Evolutionary conservation across 2,113 vertebrate species (phyloP).

Genomic region (Trogon melanurus): DNA sequence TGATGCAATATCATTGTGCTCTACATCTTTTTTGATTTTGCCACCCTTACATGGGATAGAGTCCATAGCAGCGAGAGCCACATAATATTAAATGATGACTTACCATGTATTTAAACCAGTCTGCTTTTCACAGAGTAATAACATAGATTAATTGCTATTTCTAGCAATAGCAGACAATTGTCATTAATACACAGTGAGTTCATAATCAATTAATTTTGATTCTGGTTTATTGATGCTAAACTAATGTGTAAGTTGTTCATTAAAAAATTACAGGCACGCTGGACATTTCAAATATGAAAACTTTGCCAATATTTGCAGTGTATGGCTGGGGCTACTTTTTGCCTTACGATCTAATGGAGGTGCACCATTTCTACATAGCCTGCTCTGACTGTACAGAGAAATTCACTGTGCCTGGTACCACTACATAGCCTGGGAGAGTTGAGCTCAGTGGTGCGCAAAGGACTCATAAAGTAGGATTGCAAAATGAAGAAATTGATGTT

Average conservation of each 20-base stretch:
- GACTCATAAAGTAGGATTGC: not conserved
- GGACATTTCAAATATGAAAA: not conserved
- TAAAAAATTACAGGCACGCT: not conserved
- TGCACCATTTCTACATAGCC: not conserved
- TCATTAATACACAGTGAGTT: not conserved
- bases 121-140: not conserved
- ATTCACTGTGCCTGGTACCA: not conserved
- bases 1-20: not conserved
- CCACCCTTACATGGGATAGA: not conserved
- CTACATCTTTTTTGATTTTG: not conserved
- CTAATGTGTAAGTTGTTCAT: not conserved
- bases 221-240: not conserved
- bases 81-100: not conserved
- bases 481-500: not conserved
- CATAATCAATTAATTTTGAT: not conserved
- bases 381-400: not conserved
- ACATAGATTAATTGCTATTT: not conserved
- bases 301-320: not conserved
- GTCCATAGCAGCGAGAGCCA: not conserved
- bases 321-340: not conserved
- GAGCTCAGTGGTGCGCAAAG: not conserved
- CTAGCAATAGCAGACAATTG: not conserved
- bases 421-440: not conserved
- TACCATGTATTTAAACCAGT: not conserved
- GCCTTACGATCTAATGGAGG: not conserved